Percentiles rank a stretch among this genome's conserved stretches.
Conservation (phyloP, 2,888 invertebrate genomes). For the Thymelicus lineola region DNA sequence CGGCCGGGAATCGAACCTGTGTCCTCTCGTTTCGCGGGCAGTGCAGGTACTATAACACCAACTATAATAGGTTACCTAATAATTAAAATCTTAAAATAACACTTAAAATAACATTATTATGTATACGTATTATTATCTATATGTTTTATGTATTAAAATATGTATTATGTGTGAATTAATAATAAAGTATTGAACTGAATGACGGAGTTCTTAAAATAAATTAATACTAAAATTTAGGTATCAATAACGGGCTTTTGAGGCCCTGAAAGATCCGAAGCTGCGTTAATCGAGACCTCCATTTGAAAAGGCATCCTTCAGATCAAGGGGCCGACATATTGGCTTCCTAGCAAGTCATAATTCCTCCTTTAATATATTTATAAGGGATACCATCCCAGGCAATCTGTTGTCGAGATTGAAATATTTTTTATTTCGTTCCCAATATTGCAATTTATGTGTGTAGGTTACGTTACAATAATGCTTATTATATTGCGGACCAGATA, state of each 20-base stretch:
- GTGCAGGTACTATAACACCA: too few relatives aligned
- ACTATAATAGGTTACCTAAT: too few relatives aligned
- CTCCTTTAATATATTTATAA: slow-evolving; percentile 71
- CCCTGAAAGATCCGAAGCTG: slow-evolving; percentile 14
- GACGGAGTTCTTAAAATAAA: slow-evolving; percentile 17
- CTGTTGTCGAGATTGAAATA: slow-evolving; percentile 68
- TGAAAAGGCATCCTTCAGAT: slow-evolving; percentile 37
- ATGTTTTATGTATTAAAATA: too few relatives aligned
- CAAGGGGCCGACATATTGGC: slow-evolving; percentile 50
- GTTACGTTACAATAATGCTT: not conserved
- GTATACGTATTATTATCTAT: too few relatives aligned
- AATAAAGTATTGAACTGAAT: too few relatives aligned
- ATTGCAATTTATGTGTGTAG: slow-evolving; percentile 29
- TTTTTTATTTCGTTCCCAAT: slow-evolving; percentile 62
- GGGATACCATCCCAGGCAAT: slow-evolving; percentile 59
- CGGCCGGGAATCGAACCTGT: too few relatives aligned
- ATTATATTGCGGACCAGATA: not conserved
- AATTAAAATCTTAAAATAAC: too few relatives aligned
- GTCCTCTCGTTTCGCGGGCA: too few relatives aligned
- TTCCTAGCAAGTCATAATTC: slow-evolving; percentile 59
- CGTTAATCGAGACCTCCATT: slow-evolving; percentile 35
- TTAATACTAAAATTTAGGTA: slow-evolving; percentile 2
- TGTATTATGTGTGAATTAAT: too few relatives aligned
- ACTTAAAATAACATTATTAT: too few relatives aligned
- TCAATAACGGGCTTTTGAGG: slow-evolving; percentile 30